phyloP scores from a whole-genome alignment of 2,113 vertebrate genomes.

The Microcebus ravelobensis region DNA sequence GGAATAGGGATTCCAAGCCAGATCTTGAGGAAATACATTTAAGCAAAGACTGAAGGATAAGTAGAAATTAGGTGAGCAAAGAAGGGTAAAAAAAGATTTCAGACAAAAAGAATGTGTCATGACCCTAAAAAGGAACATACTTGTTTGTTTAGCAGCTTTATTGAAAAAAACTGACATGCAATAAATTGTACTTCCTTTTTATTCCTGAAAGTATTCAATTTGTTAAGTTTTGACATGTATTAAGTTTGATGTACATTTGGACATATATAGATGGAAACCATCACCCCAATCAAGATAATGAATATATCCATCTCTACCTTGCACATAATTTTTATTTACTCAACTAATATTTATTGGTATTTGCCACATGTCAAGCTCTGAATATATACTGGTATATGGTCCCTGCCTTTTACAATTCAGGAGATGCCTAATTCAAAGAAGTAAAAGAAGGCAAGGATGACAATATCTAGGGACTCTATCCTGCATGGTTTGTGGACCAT shows the following conservation, averaged over 20 bases:
- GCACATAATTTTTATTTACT: constrained; percentile 25
- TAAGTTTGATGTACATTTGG: constrained; percentile 14
- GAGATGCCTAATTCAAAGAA: background rate
- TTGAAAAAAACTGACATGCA: background rate
- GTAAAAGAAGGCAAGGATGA: background rate
- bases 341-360: constrained; percentile 18
- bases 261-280: constrained; percentile 4
- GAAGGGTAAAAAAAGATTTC: background rate
- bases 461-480: background rate
- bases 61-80: background rate
- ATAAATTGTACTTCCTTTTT: background rate
- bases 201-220: background rate
- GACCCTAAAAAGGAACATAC: background rate
- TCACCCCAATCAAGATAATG: background rate
- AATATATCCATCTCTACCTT: constrained; percentile 7
- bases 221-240: constrained; percentile 1
- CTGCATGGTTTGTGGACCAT: background rate
- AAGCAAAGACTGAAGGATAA: background rate
- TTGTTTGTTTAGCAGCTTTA: background rate
- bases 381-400: background rate
- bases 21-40: background rate
- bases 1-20: background rate
- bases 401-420: background rate
- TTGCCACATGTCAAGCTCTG: background rate
- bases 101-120: background rate